phyloP scores from a whole-genome alignment of 2,888 invertebrate genomes.

The Drosophila quinaria region DNA sequence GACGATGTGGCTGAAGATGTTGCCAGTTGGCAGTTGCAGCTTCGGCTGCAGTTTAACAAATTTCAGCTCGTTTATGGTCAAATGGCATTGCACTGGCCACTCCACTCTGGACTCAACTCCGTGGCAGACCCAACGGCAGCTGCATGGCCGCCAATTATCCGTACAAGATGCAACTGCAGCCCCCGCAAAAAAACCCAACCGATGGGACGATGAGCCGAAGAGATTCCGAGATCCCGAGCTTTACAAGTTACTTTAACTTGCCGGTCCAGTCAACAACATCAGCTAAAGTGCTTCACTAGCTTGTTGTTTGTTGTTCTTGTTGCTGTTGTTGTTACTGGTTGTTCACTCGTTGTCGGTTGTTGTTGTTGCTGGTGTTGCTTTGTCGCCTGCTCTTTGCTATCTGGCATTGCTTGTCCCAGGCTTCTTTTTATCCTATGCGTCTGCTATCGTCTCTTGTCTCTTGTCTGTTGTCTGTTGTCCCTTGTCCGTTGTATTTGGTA shows the following conservation, averaged over 20 bases:
- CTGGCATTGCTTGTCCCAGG: conserved; percentile 72
- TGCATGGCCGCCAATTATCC: conserved; percentile 79
- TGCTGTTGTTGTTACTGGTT: conserved; percentile 48
- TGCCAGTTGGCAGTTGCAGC: conserved; percentile 28
- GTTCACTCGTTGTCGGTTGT: conserved; percentile 38
- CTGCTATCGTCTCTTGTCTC: conserved; percentile 48
- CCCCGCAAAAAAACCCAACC: conserved; percentile 38
- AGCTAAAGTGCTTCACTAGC: conserved; percentile 73
- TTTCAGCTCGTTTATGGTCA: conserved; percentile 83
- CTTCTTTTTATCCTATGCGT: conserved; percentile 78
- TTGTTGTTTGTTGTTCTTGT: conserved; percentile 63
- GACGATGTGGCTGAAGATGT: conserved; percentile 51
- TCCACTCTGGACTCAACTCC: background rate
- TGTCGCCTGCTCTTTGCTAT: conserved; percentile 62
- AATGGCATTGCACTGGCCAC: conserved; percentile 76
- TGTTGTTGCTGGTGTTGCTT: conserved; percentile 60
- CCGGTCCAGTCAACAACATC: conserved; percentile 65
- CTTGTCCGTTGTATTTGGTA: conserved; percentile 19
- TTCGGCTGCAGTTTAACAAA: conserved; percentile 71
- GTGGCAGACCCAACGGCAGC: conserved; percentile 77
- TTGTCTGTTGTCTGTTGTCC: conserved; percentile 38
- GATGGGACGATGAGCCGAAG: conserved; percentile 37
- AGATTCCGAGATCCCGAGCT: conserved; percentile 55
- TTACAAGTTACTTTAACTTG: conserved; percentile 81
- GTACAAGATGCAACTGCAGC: conserved; percentile 66